Base-by-base conservation (phyloP, 30 jellyfish, hydroid and myxozoan species). In the Morbakka virulenta region DNA sequence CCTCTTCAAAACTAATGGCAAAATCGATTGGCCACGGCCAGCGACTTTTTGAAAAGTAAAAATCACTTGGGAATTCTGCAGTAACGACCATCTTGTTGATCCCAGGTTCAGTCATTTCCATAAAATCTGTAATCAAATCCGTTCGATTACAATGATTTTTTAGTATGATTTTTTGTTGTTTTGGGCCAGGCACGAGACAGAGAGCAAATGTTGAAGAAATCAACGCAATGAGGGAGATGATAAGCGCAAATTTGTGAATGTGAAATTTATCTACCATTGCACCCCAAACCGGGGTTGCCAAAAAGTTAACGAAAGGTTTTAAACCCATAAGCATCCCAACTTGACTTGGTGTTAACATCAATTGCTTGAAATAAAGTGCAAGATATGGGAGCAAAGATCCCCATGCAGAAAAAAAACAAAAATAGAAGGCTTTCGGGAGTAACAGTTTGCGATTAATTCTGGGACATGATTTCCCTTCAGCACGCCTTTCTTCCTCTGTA, bases 11-110 rank as follows among this genome's bases (percentile, higher is more conserved):
- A 27, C 94, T 78, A 25, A 90, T 66, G 23, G 76, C 32, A 82
- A 87, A 86, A 87, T 94, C 99, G 73, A 94, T 68, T 25, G 97
- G 95, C 99, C 99, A 94, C 2, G 99, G 97, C 95, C 96, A 87
- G 23, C 96, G 85, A 53, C 52, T 47, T 80, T 91, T 91, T 22
- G 98, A 91, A 79, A 91, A 91, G 50, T 73, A 91, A 71, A 75
- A 91, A 68, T 89, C 95, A 17, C 73, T 12, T 35, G 62, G 80
- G 17, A 83, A 64, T 67, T 89, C 95, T 23, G 91, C 81, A 13
- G 67, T 33, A 29, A 81, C 36, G 48, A 91, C 98, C 98, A 91
- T 91, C 62, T 91, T 91, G 74, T 84, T 96, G 82, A 91, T 80
- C 64, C 85, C 98, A 30, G 81, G 88, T 3, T 89, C 96, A 67